Evolutionary conservation across 1,140 invertebrate genomes (phyloP).

Genomic region (Psix sp.): DNA sequence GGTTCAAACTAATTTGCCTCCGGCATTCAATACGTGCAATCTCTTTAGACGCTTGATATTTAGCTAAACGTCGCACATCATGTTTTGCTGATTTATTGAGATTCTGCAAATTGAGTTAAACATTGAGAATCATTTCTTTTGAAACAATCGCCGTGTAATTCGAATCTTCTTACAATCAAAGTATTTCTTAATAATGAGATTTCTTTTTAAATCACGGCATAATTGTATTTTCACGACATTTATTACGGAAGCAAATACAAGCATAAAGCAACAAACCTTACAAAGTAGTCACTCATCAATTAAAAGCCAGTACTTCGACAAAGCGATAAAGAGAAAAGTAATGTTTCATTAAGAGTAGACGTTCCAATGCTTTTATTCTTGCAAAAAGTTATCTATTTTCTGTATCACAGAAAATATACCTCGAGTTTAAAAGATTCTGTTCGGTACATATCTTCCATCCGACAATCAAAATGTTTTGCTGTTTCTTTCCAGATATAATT

Average conservation of each 20-base stretch:
- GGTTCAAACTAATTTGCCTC: slow-evolving; percentile 36
- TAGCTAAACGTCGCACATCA: slow-evolving; percentile 2
- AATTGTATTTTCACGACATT: slow-evolving; percentile 26
- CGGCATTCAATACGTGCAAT: slow-evolving; percentile 15
- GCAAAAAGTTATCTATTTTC: background rate
- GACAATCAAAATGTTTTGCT: too few species aligned
- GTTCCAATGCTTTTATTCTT: background rate
- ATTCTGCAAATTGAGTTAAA: slow-evolving; percentile 27
- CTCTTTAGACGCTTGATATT: too few species aligned
- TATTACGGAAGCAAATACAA: slow-evolving; percentile 33
- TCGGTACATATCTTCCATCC: too few species aligned
- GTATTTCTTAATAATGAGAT: slow-evolving; percentile 27
- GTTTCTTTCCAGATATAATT: too few species aligned
- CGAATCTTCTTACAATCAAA: slow-evolving; percentile 29
- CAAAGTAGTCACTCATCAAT: slow-evolving; percentile 27
- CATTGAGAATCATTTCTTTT: slow-evolving; percentile 10
- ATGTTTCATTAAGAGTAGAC: slow-evolving; percentile 13
- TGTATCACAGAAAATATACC: too few species aligned
- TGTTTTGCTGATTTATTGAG: background rate
- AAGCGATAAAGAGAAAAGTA: slow-evolving; percentile 7
- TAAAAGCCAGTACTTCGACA: slow-evolving; percentile 17
- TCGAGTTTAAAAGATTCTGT: too few species aligned
- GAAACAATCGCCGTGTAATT: slow-evolving; percentile 16
- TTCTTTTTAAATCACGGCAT: slow-evolving; percentile 17
- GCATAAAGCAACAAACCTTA: slow-evolving; percentile 14